Evolutionary conservation across 2,113 vertebrate genomes (phyloP).

Genomic region (Circaetus cinerascens): DNA sequence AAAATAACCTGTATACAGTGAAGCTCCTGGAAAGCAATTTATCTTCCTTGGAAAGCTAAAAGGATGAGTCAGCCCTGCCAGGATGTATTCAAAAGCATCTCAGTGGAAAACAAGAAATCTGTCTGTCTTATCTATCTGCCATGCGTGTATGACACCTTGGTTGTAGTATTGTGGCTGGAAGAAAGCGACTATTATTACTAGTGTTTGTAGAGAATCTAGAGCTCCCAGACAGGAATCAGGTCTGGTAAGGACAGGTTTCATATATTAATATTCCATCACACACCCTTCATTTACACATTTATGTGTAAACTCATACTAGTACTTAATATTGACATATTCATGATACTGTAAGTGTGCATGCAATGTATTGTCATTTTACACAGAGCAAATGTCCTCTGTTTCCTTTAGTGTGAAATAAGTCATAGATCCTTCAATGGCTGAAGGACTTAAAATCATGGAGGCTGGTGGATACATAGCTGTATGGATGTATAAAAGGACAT

Average conservation of each 20-base stretch:
- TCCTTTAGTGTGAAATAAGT: neutral
- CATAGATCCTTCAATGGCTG: neutral
- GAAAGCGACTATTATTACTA: neutral
- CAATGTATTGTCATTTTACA: neutral
- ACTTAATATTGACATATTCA: neutral
- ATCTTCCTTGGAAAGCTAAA: conserved; percentile 46
- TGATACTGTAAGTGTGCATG: neutral
- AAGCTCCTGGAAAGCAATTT: conserved; percentile 54
- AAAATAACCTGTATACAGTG: conserved; percentile 19
- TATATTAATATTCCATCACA: neutral
- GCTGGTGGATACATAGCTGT: neutral
- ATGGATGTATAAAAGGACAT: neutral
- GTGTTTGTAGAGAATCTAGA: neutral
- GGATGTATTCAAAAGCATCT: conserved; percentile 6
- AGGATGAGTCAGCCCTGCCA: conserved; percentile 32
- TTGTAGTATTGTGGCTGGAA: neutral
- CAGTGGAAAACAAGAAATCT: conserved; percentile 29
- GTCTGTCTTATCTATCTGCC: neutral
- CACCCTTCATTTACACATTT: neutral
- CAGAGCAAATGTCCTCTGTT: neutral
- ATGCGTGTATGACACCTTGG: neutral
- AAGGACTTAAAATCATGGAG: neutral
- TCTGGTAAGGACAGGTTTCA: neutral
- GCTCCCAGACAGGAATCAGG: neutral
- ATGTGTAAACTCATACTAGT: neutral